phyloP scores from a whole-genome alignment of 2,113 vertebrate genomes.

The Vombatus ursinus region DNA sequence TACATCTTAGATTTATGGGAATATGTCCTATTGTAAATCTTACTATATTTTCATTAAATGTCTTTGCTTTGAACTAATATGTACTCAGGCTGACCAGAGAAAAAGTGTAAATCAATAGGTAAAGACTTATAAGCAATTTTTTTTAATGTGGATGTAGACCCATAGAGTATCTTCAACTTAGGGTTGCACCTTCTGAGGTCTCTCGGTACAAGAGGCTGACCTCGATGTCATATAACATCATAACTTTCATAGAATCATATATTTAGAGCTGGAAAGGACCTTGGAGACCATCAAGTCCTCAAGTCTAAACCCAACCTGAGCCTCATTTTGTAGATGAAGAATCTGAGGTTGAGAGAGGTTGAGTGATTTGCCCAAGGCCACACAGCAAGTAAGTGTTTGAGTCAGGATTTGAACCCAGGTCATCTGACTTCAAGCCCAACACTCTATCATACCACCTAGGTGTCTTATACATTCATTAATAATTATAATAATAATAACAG shows the following conservation, averaged over 20 bases:
- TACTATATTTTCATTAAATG: neutral
- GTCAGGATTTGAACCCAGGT: neutral
- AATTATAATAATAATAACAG: neutral
- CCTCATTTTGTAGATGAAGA: neutral
- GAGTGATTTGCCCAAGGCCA: neutral
- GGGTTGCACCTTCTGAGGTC: neutral
- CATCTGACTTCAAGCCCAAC: neutral
- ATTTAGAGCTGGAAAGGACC: neutral
- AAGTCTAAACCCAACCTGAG: neutral
- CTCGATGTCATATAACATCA: neutral
- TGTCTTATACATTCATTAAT: too few species aligned
- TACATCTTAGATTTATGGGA: too few species aligned
- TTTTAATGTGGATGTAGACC: neutral
- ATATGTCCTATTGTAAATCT: neutral
- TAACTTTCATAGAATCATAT: neutral
- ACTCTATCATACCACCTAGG: neutral
- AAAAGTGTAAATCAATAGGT: neutral
- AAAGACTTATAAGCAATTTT: neutral
- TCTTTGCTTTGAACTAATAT: neutral
- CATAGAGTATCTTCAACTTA: neutral
- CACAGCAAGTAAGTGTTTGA: neutral
- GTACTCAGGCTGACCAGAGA: neutral
- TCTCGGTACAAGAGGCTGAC: neutral
- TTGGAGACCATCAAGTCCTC: neutral
- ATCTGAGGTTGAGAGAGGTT: neutral